Conservation (phyloP, 2,888 invertebrate genomes). For the Criorhina ranunculi region DNA sequence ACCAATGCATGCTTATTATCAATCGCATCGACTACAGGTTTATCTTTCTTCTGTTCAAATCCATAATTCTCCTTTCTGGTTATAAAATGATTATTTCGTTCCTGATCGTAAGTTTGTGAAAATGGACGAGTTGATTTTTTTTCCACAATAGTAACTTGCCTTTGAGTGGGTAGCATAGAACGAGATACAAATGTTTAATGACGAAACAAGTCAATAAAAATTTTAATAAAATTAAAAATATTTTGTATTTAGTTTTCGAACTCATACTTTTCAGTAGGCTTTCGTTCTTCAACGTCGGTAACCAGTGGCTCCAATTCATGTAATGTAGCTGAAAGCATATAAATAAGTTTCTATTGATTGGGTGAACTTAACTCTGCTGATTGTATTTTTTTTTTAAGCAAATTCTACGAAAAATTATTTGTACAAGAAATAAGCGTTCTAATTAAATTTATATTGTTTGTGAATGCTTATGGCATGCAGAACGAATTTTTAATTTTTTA, state of each 20-base stretch:
- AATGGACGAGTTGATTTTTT: conserved; percentile 82
- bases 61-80: conserved; percentile 88
- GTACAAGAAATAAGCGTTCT: conserved; percentile 12
- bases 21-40: conserved; percentile 77
- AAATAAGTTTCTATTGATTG: conserved; percentile 81
- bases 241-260: conserved; percentile 68
- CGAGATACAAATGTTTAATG: conserved; percentile 37
- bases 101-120: conserved; percentile 83
- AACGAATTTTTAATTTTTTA: conserved; percentile 53
- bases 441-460: conserved; percentile 18
- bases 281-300: conserved; percentile 87
- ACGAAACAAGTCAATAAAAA: conserved; percentile 11
- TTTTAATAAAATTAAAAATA: conserved; percentile 39
- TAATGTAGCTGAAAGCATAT: conserved; percentile 84
- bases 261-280: conserved; percentile 83
- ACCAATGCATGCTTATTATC: conserved; percentile 81
- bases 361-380: conserved; percentile 40
- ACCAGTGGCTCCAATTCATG: conserved; percentile 91
- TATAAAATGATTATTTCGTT: conserved; percentile 82
- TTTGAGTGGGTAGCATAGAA: conserved; percentile 51
- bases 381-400: conserved; percentile 6
- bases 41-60: conserved; percentile 83
- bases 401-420: conserved; percentile 25
- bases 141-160: conserved; percentile 83
- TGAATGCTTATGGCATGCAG: conserved; percentile 22